Evolutionary conservation across 2,888 invertebrate genomes (phyloP), one percentile per base, ranked within the genome.

Genomic region (Mimumesa dahlbomi): DNA sequence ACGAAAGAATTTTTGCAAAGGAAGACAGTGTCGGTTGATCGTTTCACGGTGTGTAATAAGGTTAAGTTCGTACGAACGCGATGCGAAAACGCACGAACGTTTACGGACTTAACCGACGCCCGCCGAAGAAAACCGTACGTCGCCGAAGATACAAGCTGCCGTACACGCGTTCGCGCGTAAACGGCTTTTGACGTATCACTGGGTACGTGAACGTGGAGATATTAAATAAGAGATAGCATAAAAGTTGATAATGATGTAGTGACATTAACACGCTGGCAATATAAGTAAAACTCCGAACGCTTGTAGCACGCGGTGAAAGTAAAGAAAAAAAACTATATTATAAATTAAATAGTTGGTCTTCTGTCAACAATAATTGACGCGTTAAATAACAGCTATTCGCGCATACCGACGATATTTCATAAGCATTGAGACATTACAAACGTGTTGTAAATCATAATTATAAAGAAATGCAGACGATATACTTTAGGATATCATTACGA

Each of bases 1-100:
- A 18, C 54, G 57, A 75, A 75, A 70, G 62, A 64, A 65, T 72
- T n/a, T n/a, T 56, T 56, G 50, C 29, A 18, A 50, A 36, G 38
- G 49, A 71, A 65, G 53, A 77, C 57, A 25, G 36, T 63, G 59
- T 70, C 66, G 66, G 46, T 57, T 70, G 69, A 75, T 66, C 54
- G 57, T 31, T 77, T 50, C 48, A 34, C 58, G 43, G 49, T 18
- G 36, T 54, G 66, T 76, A 79, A 73, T 79, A 77, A 77, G 77
- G 68, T 78, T 77, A 79, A 79, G 73, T 77, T 79, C 68, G 68
- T 73, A 63, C 54, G 63, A 65, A 49, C 49, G 66, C 46, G 62
- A 61, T 56, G 54, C 75, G 79, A 57, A 56, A 76, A 73, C 48
- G 56, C 19, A 22, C 67, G 59, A 77, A 43, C 31, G 45, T 1